phyloP scores from a whole-genome alignment of 2,113 vertebrate genomes.

The Vulpes vulpes region DNA sequence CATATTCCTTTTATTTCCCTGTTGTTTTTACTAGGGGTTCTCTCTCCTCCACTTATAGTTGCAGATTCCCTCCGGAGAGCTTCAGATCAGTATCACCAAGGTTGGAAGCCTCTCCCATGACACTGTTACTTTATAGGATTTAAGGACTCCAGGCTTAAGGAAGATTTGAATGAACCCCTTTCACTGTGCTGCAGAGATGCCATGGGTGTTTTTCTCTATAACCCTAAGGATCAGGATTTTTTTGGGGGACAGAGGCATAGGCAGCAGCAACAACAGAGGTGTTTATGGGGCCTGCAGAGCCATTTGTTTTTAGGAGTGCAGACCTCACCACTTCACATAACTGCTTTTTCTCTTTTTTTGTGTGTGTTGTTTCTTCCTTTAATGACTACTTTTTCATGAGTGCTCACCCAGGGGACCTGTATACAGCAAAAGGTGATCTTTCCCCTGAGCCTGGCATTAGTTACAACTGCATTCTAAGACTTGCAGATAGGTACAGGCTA shows the following conservation, averaged over 20 bases:
- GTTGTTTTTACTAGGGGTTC: background rate
- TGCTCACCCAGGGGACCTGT: background rate
- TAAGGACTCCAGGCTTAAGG: background rate
- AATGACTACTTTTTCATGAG: background rate
- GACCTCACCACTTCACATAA: background rate
- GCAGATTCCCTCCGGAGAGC: background rate
- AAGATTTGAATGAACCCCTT: background rate
- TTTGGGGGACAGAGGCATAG: background rate
- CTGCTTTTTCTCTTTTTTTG: background rate
- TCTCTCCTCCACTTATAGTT: background rate
- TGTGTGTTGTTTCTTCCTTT: background rate
- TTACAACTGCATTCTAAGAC: background rate
- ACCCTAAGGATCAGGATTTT: background rate
- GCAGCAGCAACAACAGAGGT: background rate
- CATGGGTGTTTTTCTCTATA: background rate
- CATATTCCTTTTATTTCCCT: background rate
- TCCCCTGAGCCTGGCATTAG: background rate
- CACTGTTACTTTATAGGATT: background rate
- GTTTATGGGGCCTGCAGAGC: background rate
- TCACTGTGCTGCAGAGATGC: background rate
- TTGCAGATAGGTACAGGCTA: background rate
- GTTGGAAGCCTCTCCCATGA: too few species aligned
- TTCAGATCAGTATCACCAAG: background rate
- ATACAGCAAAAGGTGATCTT: background rate
- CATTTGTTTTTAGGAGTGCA: background rate